Evolutionary conservation across 2,888 invertebrate genomes (phyloP).

Genomic region (Cataglyphis rosenhaueri): DNA sequence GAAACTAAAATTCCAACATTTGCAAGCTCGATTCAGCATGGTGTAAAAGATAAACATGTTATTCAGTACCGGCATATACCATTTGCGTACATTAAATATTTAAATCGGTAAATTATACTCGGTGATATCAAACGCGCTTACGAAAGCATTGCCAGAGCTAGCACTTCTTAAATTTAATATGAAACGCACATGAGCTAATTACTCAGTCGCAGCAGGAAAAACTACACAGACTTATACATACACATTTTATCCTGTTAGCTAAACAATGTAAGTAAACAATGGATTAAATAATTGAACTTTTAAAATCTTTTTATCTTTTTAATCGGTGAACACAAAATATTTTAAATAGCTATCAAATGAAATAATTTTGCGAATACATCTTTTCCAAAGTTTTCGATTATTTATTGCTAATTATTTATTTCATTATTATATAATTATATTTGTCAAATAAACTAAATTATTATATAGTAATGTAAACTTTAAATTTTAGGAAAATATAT

Average conservation of each 20-base stretch:
- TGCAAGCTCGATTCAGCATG: slow-evolving; percentile 43
- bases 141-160: slow-evolving; percentile 19
- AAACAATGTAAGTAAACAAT: neutral
- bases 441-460: neutral
- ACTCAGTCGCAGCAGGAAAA: slow-evolving; percentile 29
- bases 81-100: slow-evolving; percentile 45
- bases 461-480: neutral
- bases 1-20: slow-evolving; percentile 20
- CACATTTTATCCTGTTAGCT: neutral
- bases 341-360: neutral
- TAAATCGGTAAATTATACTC: slow-evolving; percentile 48
- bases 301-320: neutral
- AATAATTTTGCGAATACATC: neutral
- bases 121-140: slow-evolving; percentile 25
- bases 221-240: neutral
- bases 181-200: slow-evolving; percentile 43
- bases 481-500: neutral
- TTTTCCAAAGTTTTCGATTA: neutral
- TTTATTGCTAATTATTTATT: neutral
- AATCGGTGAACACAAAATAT: neutral
- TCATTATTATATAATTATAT: neutral
- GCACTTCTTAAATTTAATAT: slow-evolving; percentile 49
- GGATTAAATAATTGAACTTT: neutral
- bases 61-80: slow-evolving; percentile 31
- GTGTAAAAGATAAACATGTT: slow-evolving; percentile 43